Evolutionary conservation across 2,888 invertebrate genomes (phyloP).

Genomic region (Imbricaverruca yamaguchii): DNA sequence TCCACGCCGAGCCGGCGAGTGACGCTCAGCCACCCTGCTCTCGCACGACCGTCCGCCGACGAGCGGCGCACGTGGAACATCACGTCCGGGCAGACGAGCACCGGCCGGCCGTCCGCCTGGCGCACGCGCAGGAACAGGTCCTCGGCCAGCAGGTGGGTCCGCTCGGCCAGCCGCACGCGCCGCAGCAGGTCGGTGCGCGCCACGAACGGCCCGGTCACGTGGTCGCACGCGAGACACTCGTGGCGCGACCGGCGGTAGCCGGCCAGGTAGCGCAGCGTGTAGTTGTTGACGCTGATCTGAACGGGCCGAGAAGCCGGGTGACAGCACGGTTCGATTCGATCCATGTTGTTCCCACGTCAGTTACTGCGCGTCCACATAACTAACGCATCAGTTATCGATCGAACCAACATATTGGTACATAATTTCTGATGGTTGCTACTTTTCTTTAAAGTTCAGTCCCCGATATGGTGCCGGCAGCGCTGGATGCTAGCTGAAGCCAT

Average conservation of each 20-base stretch:
- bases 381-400: too few species aligned
- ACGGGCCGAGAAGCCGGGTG: too few species aligned
- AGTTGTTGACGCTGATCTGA: slow-evolving; percentile 34
- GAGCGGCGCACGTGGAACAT: slow-evolving; percentile 36
- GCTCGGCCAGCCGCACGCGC: slow-evolving; percentile 31
- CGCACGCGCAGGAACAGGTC: slow-evolving; percentile 36
- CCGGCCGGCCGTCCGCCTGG: slow-evolving; percentile 30
- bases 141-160: slow-evolving; percentile 24
- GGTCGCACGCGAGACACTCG: slow-evolving; percentile 39
- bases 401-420: too few species aligned
- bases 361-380: too few species aligned
- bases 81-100: slow-evolving; percentile 38
- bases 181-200: slow-evolving; percentile 33
- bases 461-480: too few species aligned
- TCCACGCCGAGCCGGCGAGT: slow-evolving; percentile 25
- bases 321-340: too few species aligned
- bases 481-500: too few species aligned
- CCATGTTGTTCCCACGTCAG: too few species aligned
- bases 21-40: slow-evolving; percentile 23
- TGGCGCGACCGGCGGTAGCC: slow-evolving; percentile 38
- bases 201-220: slow-evolving; percentile 38
- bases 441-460: too few species aligned
- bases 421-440: too few species aligned
- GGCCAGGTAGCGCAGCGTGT: slow-evolving; percentile 35
- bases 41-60: slow-evolving; percentile 4